Evolutionary conservation across 1,140 invertebrate genomes (phyloP), one percentile per base, ranked within the genome.

Genomic region (Penaeus vannamei): DNA sequence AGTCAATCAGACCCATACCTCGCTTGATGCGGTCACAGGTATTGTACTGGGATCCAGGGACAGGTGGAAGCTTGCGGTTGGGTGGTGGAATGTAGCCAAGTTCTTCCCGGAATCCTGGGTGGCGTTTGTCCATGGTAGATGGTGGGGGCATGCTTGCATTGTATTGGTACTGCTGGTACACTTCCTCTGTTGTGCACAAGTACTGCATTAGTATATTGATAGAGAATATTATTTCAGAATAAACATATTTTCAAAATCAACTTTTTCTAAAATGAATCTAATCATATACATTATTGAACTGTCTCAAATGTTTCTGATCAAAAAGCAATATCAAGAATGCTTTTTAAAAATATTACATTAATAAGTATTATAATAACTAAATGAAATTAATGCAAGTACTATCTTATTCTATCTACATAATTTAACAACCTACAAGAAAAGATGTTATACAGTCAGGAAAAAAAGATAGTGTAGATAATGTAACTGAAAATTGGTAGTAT

Each of bases 51-150:
- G 97, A 97, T 86, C 97, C 97, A 64, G 97, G 97, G 4, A 98
- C 97, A 20, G 97, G 97, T 17, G 97, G 97, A 72, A 98, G 94
- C 93, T 98, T 98, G 89, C 97, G 95, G 93, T 98, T 98, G 61
- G 97, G 97, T 53, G 97, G 97, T 0, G 97, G 97, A 92, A 98
- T 98, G 93, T 98, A 98, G 53, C 97, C 97, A 12, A 98, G 94
- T 93, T 98, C 97, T 92, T 98, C 97, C 20, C 86, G 85, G 86
- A 91, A 91, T 20, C 91, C 91, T 59, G 90, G 88, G 86, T 96
- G 94, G 90, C 96, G 95, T 93, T 98, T 98, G 93, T 97, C 96
- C 91, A 97, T 93, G 1, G 97, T 97, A 81, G 96, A 96, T 20
- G 91, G 91, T 59, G 91, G 91, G 26, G 90, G 86, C 91, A 91